phyloP scores from a whole-genome alignment of 2,888 invertebrate genomes.

The Lasioglossum calceatum region DNA sequence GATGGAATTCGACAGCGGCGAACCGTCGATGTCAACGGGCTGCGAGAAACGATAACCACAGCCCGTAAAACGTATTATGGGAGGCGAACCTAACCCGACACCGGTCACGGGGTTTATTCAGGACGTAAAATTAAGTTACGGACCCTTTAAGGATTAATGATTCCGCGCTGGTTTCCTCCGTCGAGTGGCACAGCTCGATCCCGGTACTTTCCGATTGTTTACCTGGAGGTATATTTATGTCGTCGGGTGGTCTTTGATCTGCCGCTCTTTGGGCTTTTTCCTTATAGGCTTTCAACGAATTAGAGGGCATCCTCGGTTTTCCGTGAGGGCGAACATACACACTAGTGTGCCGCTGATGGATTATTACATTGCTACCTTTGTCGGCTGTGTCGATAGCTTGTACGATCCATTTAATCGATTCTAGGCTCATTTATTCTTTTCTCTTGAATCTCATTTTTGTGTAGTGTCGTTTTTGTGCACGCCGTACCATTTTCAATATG shows the following conservation, averaged over 20 bases:
- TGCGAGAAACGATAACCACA: conserved; percentile 28
- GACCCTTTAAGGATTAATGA: conserved; percentile 40
- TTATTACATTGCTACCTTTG: not conserved
- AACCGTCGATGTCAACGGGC: not conserved
- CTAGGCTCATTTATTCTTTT: not conserved
- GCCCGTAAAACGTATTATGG: conserved; percentile 24
- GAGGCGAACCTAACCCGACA: not conserved
- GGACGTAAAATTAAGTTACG: conserved; percentile 59
- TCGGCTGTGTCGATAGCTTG: not conserved
- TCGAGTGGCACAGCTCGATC: not conserved
- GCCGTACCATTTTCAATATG: not conserved
- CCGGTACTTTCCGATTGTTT: conserved; percentile 28
- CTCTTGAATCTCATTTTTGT: not conserved
- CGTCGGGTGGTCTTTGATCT: conserved; percentile 36
- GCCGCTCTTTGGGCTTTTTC: not conserved
- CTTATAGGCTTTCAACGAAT: conserved; percentile 15
- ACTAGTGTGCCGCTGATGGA: not conserved
- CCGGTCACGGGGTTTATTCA: conserved; percentile 40
- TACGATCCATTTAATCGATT: not conserved
- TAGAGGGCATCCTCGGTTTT: not conserved
- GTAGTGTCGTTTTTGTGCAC: not conserved
- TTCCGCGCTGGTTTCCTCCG: conserved; percentile 19
- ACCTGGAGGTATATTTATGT: conserved; percentile 28
- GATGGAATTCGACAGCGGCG: not conserved
- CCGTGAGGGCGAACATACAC: not conserved